Evolutionary conservation across 1,140 invertebrate genomes (phyloP).

Genomic region (Euwallacea fornicatus): DNA sequence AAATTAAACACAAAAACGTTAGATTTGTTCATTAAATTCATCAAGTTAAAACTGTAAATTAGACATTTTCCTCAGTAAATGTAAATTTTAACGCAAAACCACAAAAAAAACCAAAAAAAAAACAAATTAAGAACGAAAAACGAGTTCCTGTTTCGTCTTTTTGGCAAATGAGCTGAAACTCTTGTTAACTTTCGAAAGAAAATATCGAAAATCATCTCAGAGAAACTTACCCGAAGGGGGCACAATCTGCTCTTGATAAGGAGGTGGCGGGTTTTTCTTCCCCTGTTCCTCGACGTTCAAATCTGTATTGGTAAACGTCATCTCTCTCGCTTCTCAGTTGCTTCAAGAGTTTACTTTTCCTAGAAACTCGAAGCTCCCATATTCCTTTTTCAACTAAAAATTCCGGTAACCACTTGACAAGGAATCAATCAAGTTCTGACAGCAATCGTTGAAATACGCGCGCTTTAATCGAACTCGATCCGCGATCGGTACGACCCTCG

Average conservation of each 20-base stretch:
- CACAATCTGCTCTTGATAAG: not conserved
- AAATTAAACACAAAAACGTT: too few relatives aligned
- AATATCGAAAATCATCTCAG: not conserved
- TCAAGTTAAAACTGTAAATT: too few relatives aligned
- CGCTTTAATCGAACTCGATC: not conserved
- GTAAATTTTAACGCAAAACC: too few relatives aligned
- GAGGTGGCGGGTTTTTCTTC: not conserved
- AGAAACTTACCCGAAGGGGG: not conserved
- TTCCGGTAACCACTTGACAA: too few relatives aligned
- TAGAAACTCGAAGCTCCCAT: not conserved
- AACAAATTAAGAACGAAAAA: not conserved
- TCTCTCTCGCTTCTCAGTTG: not conserved
- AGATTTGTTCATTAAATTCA: too few relatives aligned
- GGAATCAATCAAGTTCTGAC: too few relatives aligned
- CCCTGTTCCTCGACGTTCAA: not conserved
- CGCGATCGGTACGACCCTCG: not conserved
- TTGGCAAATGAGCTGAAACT: not conserved
- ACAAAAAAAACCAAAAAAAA: too few relatives aligned
- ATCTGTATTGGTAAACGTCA: not conserved
- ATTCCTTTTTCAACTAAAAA: not conserved
- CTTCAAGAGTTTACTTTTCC: not conserved
- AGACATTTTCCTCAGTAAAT: too few relatives aligned
- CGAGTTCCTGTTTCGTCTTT: not conserved
- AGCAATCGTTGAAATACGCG: too few relatives aligned
- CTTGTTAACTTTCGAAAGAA: not conserved